Base-by-base conservation (phyloP, 2,888 invertebrate species). In the Amphipoea oculea region DNA sequence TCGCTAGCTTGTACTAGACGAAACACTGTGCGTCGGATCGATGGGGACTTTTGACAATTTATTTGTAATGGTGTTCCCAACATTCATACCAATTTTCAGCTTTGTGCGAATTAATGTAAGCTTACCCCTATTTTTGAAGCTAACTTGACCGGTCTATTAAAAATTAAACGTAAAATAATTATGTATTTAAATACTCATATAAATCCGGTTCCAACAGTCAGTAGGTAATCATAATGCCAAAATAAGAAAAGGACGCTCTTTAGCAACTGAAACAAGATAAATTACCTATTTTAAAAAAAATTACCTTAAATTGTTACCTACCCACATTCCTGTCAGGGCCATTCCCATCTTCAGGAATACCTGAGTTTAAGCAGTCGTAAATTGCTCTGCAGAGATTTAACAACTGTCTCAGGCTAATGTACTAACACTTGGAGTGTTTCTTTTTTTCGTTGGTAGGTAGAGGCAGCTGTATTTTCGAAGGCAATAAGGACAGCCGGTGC, bases 401-500 rank as follows among this genome's bases (percentile, higher is more conserved):
- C 62, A 77, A 80, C 65, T 70, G 67, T 70, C 72, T 79, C 51
- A n/a, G 23, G 57, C 73, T 73, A 86, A 78, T 86, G 66, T 72
- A 81, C 71, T 51, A 69, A 77, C 63, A 77, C 84, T 83, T 77
- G 66, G 62, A 20, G 60, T 63, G 71, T 76, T 79, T 66, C 4
- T 76, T 87, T 87, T 87, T 84, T 84, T 86, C 29, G 67, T 67
- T 72, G 78, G 11, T 73, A 36, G 78, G 11, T 73, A 36, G 68
- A 81, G 79, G 91, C 94, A 94, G 94, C 91, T 95, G 95, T 91
- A 76, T 88, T 90, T 90, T 92, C 89, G 88, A 92, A 92, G 88
- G 92, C 88, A 92, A 90, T 91, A 92, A 92, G 93, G 94, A 86
- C 88, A 84, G 86, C 74, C 78, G 90, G 89, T 91, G 91, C 89